Evolutionary conservation across 1,140 invertebrate species (phyloP).

Genomic region (Drosophila nikananu): DNA sequence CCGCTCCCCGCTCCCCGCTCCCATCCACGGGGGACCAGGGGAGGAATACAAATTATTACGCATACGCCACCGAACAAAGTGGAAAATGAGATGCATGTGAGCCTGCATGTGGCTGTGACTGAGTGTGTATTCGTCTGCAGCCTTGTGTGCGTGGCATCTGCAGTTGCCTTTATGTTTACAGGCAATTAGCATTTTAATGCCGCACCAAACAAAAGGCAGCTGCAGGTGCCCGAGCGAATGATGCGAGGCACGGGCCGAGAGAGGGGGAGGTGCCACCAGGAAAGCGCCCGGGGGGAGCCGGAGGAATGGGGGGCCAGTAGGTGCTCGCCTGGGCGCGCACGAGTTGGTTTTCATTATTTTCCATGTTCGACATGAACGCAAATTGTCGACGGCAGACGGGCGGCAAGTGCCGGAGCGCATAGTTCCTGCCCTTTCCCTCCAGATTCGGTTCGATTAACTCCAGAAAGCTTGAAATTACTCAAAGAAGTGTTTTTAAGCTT

Average conservation of each 20-base stretch:
- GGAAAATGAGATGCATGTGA: slow-evolving; percentile 30
- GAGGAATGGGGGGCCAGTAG: slow-evolving; percentile 9
- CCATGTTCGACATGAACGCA: slow-evolving; percentile 77
- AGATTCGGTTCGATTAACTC: neutral
- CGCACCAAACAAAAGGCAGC: slow-evolving; percentile 71
- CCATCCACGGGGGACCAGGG: neutral
- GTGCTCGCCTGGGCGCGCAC: slow-evolving; percentile 57
- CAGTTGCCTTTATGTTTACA: slow-evolving; percentile 77
- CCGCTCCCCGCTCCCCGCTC: too few relatives aligned
- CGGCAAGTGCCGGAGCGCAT: neutral
- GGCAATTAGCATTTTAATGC: slow-evolving; percentile 80
- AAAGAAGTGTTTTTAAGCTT: neutral
- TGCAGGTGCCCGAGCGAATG: slow-evolving; percentile 71
- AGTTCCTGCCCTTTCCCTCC: neutral
- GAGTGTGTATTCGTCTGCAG: slow-evolving; percentile 24
- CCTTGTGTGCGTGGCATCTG: slow-evolving; percentile 38
- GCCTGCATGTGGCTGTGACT: slow-evolving; percentile 11
- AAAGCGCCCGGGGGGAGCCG: slow-evolving; percentile 19
- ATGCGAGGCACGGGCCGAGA: slow-evolving; percentile 28
- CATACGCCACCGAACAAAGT: slow-evolving; percentile 59
- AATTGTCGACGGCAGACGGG: slow-evolving; percentile 56
- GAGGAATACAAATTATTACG: slow-evolving; percentile 60
- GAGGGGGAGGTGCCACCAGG: neutral
- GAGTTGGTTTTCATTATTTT: slow-evolving; percentile 77
- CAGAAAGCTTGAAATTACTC: neutral